These are phyloP conservation scores for Corticium candelabrum DNA, from an alignment of 37 sponge, comb jelly and placozoan genomes.

Conservation along the genomic window DNA sequence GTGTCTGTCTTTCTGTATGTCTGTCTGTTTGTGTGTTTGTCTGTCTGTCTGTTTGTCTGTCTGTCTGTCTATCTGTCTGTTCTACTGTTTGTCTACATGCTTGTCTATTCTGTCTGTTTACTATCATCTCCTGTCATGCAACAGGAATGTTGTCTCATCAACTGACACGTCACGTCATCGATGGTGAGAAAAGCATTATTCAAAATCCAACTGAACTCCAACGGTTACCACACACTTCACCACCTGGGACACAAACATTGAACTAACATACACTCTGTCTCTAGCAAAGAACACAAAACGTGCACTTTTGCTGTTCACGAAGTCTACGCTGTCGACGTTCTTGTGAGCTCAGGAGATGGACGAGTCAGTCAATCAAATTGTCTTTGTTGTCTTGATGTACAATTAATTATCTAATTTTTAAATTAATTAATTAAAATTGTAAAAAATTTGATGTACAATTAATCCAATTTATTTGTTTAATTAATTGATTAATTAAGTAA, in stretches of 20 bases:
- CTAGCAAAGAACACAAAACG: conserved; percentile 75
- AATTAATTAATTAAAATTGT: conserved; percentile 1
- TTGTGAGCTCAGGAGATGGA: conserved; percentile 87
- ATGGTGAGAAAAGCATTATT: conserved; percentile 66
- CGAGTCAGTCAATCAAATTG: conserved; percentile 15
- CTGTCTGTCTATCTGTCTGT: no score
- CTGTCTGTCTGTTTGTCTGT: no score
- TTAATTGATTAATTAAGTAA: conserved; percentile 10
- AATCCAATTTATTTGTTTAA: background rate
- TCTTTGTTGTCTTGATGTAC: background rate
- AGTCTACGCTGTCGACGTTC: conserved; percentile 87
- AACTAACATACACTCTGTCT: no score
- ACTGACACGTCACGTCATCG: conserved; percentile 55
- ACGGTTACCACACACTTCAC: no score
- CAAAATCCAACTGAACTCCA: conserved; percentile 58
- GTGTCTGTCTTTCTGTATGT: no score
- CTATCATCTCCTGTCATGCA: no score
- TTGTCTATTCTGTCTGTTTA: no score
- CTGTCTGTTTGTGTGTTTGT: no score
- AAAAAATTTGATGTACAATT: background rate
- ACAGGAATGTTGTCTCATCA: conserved; percentile 56
- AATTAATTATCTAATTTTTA: conserved; percentile 17
- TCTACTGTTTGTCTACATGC: no score
- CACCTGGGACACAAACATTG: no score
- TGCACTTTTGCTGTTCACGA: conserved; percentile 90